phyloP scores from a whole-genome alignment of 2,888 invertebrate genomes.

The Punctoribates punctum region DNA sequence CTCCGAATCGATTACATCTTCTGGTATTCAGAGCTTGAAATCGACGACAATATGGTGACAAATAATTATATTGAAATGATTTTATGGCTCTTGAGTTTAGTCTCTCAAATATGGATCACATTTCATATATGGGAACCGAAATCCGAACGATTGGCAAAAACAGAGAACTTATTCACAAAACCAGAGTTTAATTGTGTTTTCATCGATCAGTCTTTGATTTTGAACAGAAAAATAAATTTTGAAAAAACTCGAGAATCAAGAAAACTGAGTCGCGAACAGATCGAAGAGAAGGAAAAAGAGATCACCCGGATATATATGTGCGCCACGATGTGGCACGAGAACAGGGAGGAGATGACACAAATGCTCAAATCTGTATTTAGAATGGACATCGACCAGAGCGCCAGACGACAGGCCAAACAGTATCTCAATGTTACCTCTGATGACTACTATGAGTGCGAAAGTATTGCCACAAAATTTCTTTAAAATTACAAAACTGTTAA shows the following conservation, averaged over 20 bases:
- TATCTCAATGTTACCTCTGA: constrained; percentile 79
- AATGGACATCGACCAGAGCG: constrained; percentile 85
- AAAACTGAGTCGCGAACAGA: constrained; percentile 1
- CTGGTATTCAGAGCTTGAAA: background rate
- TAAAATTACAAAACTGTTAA: background rate
- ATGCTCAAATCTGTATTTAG: constrained; percentile 81
- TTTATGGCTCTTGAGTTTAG: constrained; percentile 32
- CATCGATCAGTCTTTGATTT: constrained; percentile 48
- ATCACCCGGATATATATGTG: constrained; percentile 67
- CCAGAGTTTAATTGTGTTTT: constrained; percentile 53
- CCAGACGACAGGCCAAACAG: constrained; percentile 74
- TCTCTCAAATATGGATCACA: constrained; percentile 31
- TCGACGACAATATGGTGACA: constrained; percentile 51
- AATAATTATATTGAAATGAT: background rate
- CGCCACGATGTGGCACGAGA: constrained; percentile 96
- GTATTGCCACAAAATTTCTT: constrained; percentile 55
- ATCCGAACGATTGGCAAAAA: constrained; percentile 37
- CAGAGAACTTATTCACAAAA: constrained; percentile 55
- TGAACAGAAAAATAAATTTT: constrained; percentile 44
- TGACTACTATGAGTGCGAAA: constrained; percentile 83
- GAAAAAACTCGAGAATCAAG: background rate
- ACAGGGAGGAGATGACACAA: constrained; percentile 81
- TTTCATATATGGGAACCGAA: constrained; percentile 41
- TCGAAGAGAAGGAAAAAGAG: constrained; percentile 49
- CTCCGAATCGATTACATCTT: constrained; percentile 30